Percentiles rank a stretch among this genome's conserved stretches.
phyloP scores from a whole-genome alignment of 2,888 invertebrate genomes.

The Carterocephalus palaemon region DNA sequence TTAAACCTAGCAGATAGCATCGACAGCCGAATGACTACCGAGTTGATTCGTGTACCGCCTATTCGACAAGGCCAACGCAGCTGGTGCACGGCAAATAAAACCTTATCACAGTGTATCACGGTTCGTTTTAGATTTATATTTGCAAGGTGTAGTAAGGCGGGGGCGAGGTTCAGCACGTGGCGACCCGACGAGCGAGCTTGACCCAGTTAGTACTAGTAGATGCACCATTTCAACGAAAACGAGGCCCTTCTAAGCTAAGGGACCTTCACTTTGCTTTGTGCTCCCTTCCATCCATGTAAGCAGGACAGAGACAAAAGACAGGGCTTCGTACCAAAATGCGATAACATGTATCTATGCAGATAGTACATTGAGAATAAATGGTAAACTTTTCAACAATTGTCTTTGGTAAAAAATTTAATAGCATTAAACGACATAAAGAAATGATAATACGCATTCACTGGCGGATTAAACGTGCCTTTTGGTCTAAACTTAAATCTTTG shows the following conservation, averaged over 20 bases:
- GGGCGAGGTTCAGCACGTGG: constrained; percentile 57
- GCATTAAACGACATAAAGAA: too few species aligned
- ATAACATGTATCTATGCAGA: too few species aligned
- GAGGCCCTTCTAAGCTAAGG: constrained; percentile 50
- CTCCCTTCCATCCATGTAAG: neutral
- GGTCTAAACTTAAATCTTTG: constrained; percentile 22
- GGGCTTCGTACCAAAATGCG: too few species aligned
- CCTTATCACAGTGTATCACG: constrained; percentile 38
- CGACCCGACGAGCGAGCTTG: constrained; percentile 70
- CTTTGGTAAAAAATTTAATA: too few species aligned
- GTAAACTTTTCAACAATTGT: neutral
- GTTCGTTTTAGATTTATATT: constrained; percentile 37
- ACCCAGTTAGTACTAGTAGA: constrained; percentile 68
- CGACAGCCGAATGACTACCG: constrained; percentile 38
- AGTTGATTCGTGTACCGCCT: constrained; percentile 42
- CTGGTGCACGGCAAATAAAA: constrained; percentile 40
- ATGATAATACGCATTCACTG: constrained; percentile 1
- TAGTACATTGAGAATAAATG: too few species aligned
- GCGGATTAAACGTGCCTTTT: constrained; percentile 14
- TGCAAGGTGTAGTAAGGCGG: constrained; percentile 28
- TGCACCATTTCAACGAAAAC: constrained; percentile 71
- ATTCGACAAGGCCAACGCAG: constrained; percentile 52
- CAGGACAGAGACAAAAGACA: too few species aligned
- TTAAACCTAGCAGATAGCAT: constrained; percentile 41
- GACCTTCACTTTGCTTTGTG: constrained; percentile 31